These are phyloP conservation scores for Menidia menidia DNA, from an alignment of 2,797 vertebrate species.

Conservation along the genomic window DNA sequence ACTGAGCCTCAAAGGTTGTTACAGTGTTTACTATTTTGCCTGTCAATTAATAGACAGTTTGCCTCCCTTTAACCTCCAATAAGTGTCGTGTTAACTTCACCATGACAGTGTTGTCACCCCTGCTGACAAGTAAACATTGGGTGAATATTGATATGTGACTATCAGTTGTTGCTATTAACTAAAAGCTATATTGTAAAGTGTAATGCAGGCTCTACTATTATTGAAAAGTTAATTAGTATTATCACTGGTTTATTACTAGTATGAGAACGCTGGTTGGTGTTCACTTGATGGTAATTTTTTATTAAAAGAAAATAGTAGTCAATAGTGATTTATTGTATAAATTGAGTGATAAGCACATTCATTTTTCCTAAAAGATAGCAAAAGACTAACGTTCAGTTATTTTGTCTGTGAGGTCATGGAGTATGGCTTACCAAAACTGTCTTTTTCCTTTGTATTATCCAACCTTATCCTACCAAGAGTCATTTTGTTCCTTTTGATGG, in stretches of 20 bases:
- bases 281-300: neutral
- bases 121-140: neutral
- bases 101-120: neutral
- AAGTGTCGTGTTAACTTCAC: conserved; percentile 12
- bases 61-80: neutral
- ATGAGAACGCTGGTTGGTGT: neutral
- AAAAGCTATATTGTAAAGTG: neutral
- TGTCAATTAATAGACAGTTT: conserved; percentile 11
- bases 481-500: conserved; percentile 13
- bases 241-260: neutral
- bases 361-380: neutral
- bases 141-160: neutral
- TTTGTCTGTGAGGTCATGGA: no score
- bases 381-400: no score
- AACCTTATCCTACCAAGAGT: conserved; percentile 1
- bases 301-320: neutral
- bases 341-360: neutral
- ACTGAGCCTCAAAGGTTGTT: neutral
- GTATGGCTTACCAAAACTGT: neutral
- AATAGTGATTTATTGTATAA: neutral
- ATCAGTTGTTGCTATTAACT: neutral
- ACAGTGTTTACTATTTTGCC: neutral
- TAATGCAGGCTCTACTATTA: neutral
- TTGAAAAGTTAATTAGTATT: neutral
- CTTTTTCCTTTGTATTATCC: neutral